These are phyloP conservation scores for Drymodes brunneopygia DNA, from an alignment of 2,113 vertebrate genomes.

Conservation along the genomic window DNA sequence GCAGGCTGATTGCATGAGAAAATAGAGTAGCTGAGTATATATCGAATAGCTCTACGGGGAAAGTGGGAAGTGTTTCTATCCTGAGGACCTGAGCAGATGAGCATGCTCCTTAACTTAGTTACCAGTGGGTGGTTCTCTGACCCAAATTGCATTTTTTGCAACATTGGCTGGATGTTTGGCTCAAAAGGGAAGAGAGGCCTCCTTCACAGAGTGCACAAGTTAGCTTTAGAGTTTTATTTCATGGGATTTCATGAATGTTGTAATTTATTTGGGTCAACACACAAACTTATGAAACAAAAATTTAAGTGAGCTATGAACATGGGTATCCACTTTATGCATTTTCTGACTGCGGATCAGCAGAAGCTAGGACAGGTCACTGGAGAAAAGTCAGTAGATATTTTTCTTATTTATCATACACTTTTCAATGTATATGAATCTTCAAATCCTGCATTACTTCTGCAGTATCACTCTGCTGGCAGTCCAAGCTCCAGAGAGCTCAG, in stretches of 20 bases:
- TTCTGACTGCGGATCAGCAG: neutral
- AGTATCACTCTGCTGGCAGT: neutral
- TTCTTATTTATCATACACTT: neutral
- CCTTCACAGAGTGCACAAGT: neutral
- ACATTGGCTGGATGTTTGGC: neutral
- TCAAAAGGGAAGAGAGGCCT: neutral
- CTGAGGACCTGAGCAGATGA: neutral
- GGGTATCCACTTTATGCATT: neutral
- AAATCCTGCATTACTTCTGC: neutral
- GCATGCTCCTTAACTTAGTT: constrained; percentile 21
- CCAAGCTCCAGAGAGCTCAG: neutral
- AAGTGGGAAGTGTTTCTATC: neutral
- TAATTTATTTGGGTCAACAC: neutral
- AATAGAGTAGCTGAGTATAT: neutral
- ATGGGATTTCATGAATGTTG: neutral
- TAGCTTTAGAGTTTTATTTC: neutral
- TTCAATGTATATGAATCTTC: neutral
- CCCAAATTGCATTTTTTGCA: neutral
- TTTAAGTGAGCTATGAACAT: neutral
- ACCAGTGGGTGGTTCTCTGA: neutral
- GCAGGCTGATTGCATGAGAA: neutral
- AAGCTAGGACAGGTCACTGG: neutral
- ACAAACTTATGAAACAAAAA: neutral
- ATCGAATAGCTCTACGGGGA: neutral
- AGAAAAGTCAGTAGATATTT: neutral